Conservation (phyloP, 2,797 vertebrate genomes). For the Yasuhikotakia modesta region DNA sequence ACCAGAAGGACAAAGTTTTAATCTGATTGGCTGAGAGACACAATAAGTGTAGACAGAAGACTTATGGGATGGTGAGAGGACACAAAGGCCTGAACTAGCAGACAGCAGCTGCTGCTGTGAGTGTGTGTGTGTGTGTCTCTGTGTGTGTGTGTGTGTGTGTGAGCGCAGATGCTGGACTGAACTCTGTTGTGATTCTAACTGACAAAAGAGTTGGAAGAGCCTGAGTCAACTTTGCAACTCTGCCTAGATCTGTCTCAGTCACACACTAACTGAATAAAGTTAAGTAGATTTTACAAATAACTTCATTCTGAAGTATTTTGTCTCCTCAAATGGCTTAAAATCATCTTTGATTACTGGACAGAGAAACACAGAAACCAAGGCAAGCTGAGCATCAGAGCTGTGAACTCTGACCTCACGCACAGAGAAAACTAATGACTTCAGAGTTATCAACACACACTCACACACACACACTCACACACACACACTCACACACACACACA, state of each 20-base stretch:
- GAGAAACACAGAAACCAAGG: not conserved
- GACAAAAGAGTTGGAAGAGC: slow-evolving; percentile 70
- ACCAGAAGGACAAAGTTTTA: not conserved
- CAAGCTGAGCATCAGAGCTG: slow-evolving; percentile 11
- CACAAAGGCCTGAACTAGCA: slow-evolving; percentile 73
- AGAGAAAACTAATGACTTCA: slow-evolving; percentile 26
- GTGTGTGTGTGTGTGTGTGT: slow-evolving; percentile 34
- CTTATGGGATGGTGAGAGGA: slow-evolving; percentile 30
- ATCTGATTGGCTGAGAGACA: slow-evolving; percentile 44
- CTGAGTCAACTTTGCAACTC: slow-evolving; percentile 73
- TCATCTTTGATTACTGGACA: not conserved
- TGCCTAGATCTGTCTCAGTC: slow-evolving; percentile 26
- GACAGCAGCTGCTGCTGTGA: slow-evolving; percentile 68
- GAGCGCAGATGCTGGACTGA: slow-evolving; percentile 41
- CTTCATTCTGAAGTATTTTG: not conserved
- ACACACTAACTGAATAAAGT: slow-evolving; percentile 4
- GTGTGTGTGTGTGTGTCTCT: slow-evolving; percentile 21
- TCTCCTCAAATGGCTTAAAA: not conserved
- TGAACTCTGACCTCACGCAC: slow-evolving; percentile 22
- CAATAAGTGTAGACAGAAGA: slow-evolving; percentile 50
- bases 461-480: no score
- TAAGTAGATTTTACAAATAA: slow-evolving; percentile 10
- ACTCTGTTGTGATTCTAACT: slow-evolving; percentile 59
- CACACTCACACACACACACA: not conserved
- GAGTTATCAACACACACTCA: not conserved